Base-by-base conservation (phyloP, 2,113 vertebrate species). In the Nycticebus coucang region DNA sequence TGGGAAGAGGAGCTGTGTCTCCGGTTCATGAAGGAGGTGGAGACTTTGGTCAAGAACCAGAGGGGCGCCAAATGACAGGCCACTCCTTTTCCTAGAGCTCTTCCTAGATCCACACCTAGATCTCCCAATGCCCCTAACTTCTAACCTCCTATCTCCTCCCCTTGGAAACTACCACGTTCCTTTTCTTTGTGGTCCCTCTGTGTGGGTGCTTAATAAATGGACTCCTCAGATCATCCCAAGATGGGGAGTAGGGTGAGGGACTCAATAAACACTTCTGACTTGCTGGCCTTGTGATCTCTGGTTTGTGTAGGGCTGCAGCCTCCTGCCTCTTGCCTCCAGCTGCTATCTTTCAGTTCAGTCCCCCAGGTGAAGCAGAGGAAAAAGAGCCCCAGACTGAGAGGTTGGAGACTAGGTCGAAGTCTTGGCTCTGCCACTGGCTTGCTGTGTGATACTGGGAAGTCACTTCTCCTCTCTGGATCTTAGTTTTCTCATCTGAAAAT, bases 1-100 rank as follows among this genome's bases (percentile, higher is more conserved):
- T 99, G 98, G 98, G 98, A 99, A 96, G 98, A 99, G 37, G 99
- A 99, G 95, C 97, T 99, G 82, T 99, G 98, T 66, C 98, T 99
- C 93, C 97, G 97, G 83, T 97, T 99, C 71, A 98, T 99, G 99
- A 99, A 98, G 97, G 98, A 99, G 74, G 98, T 99, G 82, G 98
- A 99, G 90, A 95, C 95, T 17, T 96, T 99, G 91, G 96, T 96
- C 69, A 96, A 95, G 87, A 95, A 98, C 72, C 93, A 86, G 62
- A 93, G 24, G n/a, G 83, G 13, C 11, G 13, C 37, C 2, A 14
- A 66, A 6, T 80, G 64, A 95, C 18, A 50, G 30, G 53, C 41
- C 35, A 74, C n/a, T 78, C 57, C 82, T 69, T 64, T 77, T 91
- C 89, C 60, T 62, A 66, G 57, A 78, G 62, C 26, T 24, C 75